Base-by-base conservation (phyloP, 2,113 vertebrate species). In the Alectura lathami region DNA sequence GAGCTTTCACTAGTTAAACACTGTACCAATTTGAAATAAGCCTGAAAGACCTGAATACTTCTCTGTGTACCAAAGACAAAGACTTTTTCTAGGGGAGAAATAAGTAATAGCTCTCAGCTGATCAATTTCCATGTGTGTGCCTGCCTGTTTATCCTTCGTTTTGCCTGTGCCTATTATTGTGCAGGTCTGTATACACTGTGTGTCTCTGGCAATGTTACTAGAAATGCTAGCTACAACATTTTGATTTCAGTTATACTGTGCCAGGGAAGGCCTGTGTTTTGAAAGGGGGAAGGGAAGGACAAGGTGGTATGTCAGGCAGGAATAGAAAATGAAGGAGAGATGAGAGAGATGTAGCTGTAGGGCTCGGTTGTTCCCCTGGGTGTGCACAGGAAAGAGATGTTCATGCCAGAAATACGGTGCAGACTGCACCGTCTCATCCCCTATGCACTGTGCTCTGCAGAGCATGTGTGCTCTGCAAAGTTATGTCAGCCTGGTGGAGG, bases 321-420 rank as follows among this genome's bases (percentile, higher is more conserved):
- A 94, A 67, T 51, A 60, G 83, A 68, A 96, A 86, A 92, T 68
- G 77, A 93, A 86, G 80, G 76, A 34, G 85, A 95, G 72, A 60
- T 73, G 68, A 86, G 74, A 93, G 45, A 87, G 76, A 27, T 72
- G 76, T 86, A 87, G 74, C 81, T 89, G 78, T 50, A 84, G 73
- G 92, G 68, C 68, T 94, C 51, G 40, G 73, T 50, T 50, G 34
- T 70, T 78, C 83, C 76, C 76, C n/a, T 67, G 88, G 51, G 77
- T 83, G 45, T 26, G 15, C 53, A 59, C 23, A 29, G 75, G 64
- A 75, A 86, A 86, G 86, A 93, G 75, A 74, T 83, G 78, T 80
- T 94, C 36, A 45, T 1, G 11, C 50, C 54, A 67, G 60, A 79
- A 79, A 30, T 54, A 68, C 0, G 57, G 85, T 15, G 17, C 40